Evolutionary conservation across 2,113 vertebrate genomes (phyloP).

Genomic region (Callipepla californica): DNA sequence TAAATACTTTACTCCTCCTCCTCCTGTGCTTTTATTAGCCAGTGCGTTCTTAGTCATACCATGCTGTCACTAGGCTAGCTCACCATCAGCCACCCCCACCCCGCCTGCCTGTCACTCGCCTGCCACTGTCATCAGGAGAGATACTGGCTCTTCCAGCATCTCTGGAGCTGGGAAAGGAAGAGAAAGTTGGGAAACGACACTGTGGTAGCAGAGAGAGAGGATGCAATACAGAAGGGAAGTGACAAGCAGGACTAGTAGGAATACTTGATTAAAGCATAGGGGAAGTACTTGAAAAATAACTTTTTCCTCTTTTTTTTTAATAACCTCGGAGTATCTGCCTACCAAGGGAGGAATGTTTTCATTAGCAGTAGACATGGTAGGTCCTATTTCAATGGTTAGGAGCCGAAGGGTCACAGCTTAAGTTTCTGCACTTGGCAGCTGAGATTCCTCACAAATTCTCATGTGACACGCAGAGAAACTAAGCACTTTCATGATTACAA

Average conservation of each 20-base stretch:
- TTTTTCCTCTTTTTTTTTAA: not conserved
- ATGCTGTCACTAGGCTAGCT: conserved; percentile 56
- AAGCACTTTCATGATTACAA: not conserved
- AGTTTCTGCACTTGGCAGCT: conserved; percentile 10
- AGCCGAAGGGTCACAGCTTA: not conserved
- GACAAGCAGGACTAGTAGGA: not conserved
- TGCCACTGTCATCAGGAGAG: not conserved
- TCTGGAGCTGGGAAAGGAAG: not conserved
- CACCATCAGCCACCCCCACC: conserved; percentile 51
- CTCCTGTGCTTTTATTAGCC: conserved; percentile 68
- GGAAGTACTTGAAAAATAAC: conserved; percentile 1
- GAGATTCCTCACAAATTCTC: not conserved
- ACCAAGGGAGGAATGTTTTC: conserved; percentile 1
- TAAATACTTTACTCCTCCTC: conserved; percentile 68
- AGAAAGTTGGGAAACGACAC: not conserved
- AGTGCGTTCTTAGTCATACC: conserved; percentile 60
- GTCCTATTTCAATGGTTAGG: conserved; percentile 30
- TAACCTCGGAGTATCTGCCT: not conserved
- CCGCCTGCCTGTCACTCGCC: conserved; percentile 52
- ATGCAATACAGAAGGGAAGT: not conserved
- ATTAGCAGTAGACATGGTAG: not conserved
- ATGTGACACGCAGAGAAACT: not conserved
- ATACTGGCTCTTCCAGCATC: not conserved
- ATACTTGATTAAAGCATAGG: not conserved
- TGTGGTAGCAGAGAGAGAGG: not conserved